Evolutionary conservation across 2,113 vertebrate genomes (phyloP), one percentile per base, ranked within the genome.

Genomic region (Glaucomys volans): DNA sequence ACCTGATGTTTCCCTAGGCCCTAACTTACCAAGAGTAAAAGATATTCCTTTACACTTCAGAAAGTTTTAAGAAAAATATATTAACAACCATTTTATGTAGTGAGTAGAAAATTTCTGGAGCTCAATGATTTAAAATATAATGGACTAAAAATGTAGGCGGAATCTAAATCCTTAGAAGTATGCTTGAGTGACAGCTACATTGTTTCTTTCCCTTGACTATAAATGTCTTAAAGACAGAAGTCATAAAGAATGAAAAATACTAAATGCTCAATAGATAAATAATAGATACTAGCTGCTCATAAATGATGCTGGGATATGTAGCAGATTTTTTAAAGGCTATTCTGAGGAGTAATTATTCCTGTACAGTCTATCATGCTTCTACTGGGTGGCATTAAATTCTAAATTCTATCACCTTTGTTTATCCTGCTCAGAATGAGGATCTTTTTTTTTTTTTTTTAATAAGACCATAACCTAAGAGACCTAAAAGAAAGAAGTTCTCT

Each of bases 61-160:
- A 66, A 92, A 8, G 59, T 12, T 32, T 8, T 80, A 8, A 52
- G 64, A 83, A 72, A 93, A 88, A 30, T 44, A 75, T 35, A 75
- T 18, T 44, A 57, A 72, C 90, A 80, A 50, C 17, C 40, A 74
- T 71, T 93, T 95, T 86, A 66, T 22, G 16, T n/a, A 87, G 11
- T 13, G 13, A 88, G 10, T 74, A 82, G 69, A 91, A 93, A 44
- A 87, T 52, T 89, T 71, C 69, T 66, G 47, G 69, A 57, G 8
- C 22, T 94, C 35, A 47, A 22, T 32, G 57, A 93, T 71, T 75
- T 88, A 32, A 93, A 93, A 75, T 66, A 30, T 18, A 87, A 84
- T 44, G 40, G 16, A 79, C 28, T 37, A 24, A 69, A 87, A 44
- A 44, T 12, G 2, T 52, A 71, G 54, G 47, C 12, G 44, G 69